Base-by-base conservation (phyloP, 2,113 vertebrate genomes). In the Phrynosoma blainvillii region DNA sequence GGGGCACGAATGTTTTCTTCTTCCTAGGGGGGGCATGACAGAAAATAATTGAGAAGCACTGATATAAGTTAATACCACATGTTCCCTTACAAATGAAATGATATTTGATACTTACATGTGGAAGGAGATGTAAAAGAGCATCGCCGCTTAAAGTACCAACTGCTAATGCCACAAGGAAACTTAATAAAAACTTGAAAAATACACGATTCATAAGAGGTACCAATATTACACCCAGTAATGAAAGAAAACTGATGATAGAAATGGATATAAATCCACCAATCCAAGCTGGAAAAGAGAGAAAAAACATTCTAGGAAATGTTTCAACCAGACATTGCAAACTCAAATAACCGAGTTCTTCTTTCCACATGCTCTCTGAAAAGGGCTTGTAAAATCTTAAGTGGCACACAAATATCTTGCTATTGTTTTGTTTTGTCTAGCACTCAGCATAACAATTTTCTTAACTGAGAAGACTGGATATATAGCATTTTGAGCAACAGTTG, bases 101-200 rank as follows among this genome's bases (percentile, higher is more conserved):
- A 77, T 62, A 54, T 14, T 30, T 59, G 25, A 71, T 91, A 98
- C 98, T 98, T 96, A 99, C 99, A 87, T 99, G 98, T 12, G 99
- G 99, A 93, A 99, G 98, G 79, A 99, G 98, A 88, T 99, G 99
- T 25, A 99, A 96, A 92, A 99, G 98, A 87, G 99, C 99, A 89
- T 99, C 99, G 78, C 99, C 99, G 75, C 99, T 99, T 92, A 99
- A 96, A 16, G 99, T 98, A 47, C 99, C 99, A 54, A 99, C 99
- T 0, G 99, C 98, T 93, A 99, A 89, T 0, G 99, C 98, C 95
- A 99, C 98, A 92, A 99, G 96, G 94, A 99, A 99, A 96, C 98
- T 99, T 89, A 99, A 96, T 40, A 99, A 97, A 96, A 99, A 99
- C 93, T 99, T 99, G 97, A 99, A 99, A 96, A 99, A 99, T 1